Percentiles rank a stretch among this genome's conserved stretches.
These are phyloP conservation scores for Polydrusus cervinus DNA, from an alignment of 2,888 invertebrate species.

Conservation along the genomic window DNA sequence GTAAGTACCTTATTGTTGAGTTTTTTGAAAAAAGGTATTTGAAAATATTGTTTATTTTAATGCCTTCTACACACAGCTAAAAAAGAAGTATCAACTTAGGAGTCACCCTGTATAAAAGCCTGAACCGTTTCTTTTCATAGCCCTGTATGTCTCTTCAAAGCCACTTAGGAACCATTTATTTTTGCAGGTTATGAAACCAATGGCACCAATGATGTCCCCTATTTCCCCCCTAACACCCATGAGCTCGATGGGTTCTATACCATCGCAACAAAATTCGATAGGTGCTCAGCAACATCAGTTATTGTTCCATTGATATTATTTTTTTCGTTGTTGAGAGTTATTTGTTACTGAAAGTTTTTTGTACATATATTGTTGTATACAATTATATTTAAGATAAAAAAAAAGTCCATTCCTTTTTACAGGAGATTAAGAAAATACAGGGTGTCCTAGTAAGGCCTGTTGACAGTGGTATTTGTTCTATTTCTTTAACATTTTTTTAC, in stretches of 20 bases:
- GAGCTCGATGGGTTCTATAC: slow-evolving; percentile 63
- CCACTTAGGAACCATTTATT: not conserved
- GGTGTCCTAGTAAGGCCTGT: too few species aligned
- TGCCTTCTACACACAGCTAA: too few species aligned
- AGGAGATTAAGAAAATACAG: not conserved
- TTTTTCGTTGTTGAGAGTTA: not conserved
- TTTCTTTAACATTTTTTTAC: too few species aligned
- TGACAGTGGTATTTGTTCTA: too few species aligned
- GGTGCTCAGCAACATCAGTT: slow-evolving; percentile 64
- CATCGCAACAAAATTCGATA: slow-evolving; percentile 65
- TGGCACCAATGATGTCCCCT: slow-evolving; percentile 66
- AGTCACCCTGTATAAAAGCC: too few species aligned
- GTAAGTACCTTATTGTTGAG: too few species aligned
- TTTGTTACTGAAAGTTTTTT: slow-evolving; percentile 11
- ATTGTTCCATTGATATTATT: slow-evolving; percentile 65
- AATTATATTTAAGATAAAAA: slow-evolving; percentile 5
- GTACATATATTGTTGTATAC: slow-evolving; percentile 31
- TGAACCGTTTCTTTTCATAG: too few species aligned
- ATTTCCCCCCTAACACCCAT: slow-evolving; percentile 65
- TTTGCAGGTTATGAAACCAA: slow-evolving; percentile 67
- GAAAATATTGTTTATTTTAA: too few species aligned
- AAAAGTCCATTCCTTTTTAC: not conserved
- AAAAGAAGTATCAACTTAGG: too few species aligned
- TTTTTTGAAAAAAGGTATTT: too few species aligned
- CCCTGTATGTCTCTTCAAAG: too few species aligned